phyloP scores from a whole-genome alignment of 2,797 vertebrate genomes.

The Epinephelus awoara region DNA sequence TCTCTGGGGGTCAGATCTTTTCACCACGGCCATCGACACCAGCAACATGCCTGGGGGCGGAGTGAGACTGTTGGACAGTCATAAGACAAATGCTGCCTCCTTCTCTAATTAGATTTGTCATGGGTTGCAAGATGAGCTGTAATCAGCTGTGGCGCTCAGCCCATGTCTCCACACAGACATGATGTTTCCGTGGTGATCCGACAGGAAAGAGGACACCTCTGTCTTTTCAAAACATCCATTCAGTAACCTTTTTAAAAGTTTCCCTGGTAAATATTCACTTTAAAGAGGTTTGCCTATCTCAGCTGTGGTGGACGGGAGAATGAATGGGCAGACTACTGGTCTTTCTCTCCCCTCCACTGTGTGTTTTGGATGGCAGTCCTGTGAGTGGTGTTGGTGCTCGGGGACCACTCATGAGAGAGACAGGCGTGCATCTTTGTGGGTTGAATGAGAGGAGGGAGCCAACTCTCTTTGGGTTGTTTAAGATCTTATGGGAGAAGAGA shows the following conservation, averaged over 20 bases:
- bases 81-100: slow-evolving; percentile 69
- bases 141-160: slow-evolving; percentile 61
- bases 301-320: slow-evolving; percentile 26
- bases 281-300: slow-evolving; percentile 35
- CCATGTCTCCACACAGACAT: slow-evolving; percentile 49
- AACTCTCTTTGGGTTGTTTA: slow-evolving; percentile 77
- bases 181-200: slow-evolving; percentile 48
- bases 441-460: slow-evolving; percentile 69
- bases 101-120: slow-evolving; percentile 77
- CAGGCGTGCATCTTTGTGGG: slow-evolving; percentile 74
- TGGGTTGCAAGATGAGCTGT: slow-evolving; percentile 59
- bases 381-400: slow-evolving; percentile 66
- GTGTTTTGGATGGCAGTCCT: slow-evolving; percentile 71
- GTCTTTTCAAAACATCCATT: slow-evolving; percentile 17
- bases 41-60: slow-evolving; percentile 42
- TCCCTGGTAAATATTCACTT: slow-evolving; percentile 21
- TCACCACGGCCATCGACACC: slow-evolving; percentile 29
- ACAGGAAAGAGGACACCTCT: slow-evolving; percentile 31
- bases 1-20: slow-evolving; percentile 48
- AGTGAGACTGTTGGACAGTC: slow-evolving; percentile 62
- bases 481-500: slow-evolving; percentile 80
- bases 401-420: slow-evolving; percentile 67
- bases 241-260: slow-evolving; percentile 23
- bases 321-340: slow-evolving; percentile 60
- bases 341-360: slow-evolving; percentile 62